Conservation (phyloP, 2,113 vertebrate species). For the Clupea harengus region DNA sequence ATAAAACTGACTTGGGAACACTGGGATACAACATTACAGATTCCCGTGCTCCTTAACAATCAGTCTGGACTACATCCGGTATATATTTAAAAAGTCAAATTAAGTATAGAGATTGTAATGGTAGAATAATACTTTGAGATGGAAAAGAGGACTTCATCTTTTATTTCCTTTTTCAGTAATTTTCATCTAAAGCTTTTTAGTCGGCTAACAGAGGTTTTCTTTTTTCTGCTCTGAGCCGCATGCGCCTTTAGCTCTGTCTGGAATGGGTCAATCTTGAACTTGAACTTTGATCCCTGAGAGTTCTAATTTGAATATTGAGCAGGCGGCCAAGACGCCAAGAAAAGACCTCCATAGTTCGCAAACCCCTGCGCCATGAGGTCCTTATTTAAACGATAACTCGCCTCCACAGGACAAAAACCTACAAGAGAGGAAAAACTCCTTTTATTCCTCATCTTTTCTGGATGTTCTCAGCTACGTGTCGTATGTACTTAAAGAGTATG, state of each 20-base stretch:
- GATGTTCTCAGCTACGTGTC: no score
- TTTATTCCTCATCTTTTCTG: neutral
- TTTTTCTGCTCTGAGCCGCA: neutral
- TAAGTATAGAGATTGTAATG: neutral
- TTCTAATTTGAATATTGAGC: constrained; percentile 27
- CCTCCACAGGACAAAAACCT: neutral
- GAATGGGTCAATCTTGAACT: constrained; percentile 38
- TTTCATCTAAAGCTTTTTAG: neutral
- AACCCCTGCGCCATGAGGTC: neutral
- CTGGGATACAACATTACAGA: no score
- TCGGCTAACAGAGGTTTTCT: neutral
- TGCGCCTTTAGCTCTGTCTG: constrained; percentile 26
- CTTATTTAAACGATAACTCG: neutral
- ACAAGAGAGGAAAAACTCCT: neutral
- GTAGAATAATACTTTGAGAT: neutral
- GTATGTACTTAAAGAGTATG: neutral
- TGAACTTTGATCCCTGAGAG: constrained; percentile 43
- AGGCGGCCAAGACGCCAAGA: neutral
- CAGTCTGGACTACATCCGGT: neutral
- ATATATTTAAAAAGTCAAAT: neutral
- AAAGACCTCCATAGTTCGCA: neutral
- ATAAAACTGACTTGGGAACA: no score
- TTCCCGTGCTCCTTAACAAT: no score
- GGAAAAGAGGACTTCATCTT: neutral
- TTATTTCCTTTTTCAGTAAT: neutral